Evolutionary conservation across 1,140 invertebrate genomes (phyloP).

Genomic region (Pseudomyrmex concolor): DNA sequence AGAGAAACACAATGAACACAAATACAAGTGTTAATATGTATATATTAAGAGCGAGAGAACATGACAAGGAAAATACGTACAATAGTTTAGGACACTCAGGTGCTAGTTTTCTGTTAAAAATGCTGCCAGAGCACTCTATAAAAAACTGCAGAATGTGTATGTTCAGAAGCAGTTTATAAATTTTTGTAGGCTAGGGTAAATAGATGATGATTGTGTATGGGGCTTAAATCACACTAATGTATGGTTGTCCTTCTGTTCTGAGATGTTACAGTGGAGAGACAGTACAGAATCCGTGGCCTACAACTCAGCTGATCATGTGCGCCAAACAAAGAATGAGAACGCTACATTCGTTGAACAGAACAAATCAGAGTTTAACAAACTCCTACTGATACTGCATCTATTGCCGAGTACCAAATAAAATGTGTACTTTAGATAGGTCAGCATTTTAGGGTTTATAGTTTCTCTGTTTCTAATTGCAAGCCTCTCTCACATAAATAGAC

Average conservation of each 20-base stretch:
- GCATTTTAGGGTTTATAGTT: constrained; percentile 82
- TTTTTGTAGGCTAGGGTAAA: constrained; percentile 80
- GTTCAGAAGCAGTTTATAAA: constrained; percentile 70
- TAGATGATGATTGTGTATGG: constrained; percentile 75
- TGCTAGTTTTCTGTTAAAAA: constrained; percentile 74
- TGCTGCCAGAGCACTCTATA: constrained; percentile 68
- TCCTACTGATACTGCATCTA: constrained; percentile 81
- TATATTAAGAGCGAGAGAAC: constrained; percentile 73
- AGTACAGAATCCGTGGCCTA: constrained; percentile 85
- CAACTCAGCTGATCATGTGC: constrained; percentile 85
- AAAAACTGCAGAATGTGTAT: constrained; percentile 67
- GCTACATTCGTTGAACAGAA: constrained; percentile 84
- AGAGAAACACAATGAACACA: constrained; percentile 77
- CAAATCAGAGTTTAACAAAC: constrained; percentile 83
- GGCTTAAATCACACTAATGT: constrained; percentile 84
- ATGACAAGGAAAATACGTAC: constrained; percentile 70
- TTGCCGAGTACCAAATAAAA: constrained; percentile 79
- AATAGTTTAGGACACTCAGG: constrained; percentile 73
- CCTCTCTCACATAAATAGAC: constrained; percentile 62
- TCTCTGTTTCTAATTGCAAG: constrained; percentile 79
- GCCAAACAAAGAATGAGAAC: constrained; percentile 85
- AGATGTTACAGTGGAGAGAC: constrained; percentile 86
- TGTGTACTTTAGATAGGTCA: constrained; percentile 83
- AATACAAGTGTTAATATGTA: constrained; percentile 75
- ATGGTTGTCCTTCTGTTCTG: constrained; percentile 86